A percentile compares a stretch with the other conserved stretches of the same genome.
phyloP scores from a whole-genome alignment of 2,113 vertebrate species.

The Dromiciops gliroides region DNA sequence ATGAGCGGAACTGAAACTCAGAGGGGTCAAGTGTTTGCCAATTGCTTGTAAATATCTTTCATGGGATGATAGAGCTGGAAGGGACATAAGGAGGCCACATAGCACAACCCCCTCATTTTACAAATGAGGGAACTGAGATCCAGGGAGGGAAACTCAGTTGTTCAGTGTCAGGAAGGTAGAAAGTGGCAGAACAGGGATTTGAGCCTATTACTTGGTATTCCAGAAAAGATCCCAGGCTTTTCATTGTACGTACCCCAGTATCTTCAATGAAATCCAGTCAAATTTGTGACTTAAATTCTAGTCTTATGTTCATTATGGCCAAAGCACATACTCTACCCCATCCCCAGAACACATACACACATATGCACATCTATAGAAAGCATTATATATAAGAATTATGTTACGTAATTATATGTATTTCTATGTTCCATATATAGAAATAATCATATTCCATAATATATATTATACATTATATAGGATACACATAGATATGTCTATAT shows the following conservation, averaged over 20 bases:
- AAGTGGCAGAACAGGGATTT: not conserved
- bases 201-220: not conserved
- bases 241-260: not conserved
- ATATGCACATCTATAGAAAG: not conserved
- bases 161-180: not conserved
- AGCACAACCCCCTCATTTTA: not conserved
- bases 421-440: too few species aligned
- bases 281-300: not conserved
- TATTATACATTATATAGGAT: too few species aligned
- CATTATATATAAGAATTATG: too few species aligned
- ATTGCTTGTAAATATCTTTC: not conserved
- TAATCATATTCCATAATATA: too few species aligned
- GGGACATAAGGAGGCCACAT: not conserved
- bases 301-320: not conserved
- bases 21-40: not conserved
- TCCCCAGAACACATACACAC: not conserved
- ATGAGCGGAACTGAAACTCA: not conserved
- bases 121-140: not conserved
- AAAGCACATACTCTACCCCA: not conserved
- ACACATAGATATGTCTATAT: not conserved
- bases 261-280: not conserved
- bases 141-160: not conserved
- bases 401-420: too few species aligned
- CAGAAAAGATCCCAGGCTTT: not conserved
- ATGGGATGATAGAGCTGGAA: not conserved